Evolutionary conservation across 2,113 vertebrate species (phyloP).

Genomic region (Eira barbara): DNA sequence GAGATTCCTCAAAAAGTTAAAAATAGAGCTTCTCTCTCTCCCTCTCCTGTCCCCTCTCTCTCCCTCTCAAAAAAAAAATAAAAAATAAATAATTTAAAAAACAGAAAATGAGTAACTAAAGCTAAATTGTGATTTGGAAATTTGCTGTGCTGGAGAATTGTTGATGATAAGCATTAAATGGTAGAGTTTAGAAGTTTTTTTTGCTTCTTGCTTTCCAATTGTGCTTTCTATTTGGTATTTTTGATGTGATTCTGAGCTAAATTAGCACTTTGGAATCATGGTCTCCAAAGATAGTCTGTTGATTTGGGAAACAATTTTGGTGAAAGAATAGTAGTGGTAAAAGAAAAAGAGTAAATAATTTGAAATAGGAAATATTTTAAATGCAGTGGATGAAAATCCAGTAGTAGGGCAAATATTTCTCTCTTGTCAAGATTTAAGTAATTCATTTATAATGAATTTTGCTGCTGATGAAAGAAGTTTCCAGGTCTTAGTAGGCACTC

Average conservation of each 20-base stretch:
- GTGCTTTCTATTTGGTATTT: constrained; percentile 6
- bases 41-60: neutral
- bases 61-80: neutral
- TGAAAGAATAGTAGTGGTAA: neutral
- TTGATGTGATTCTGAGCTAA: constrained; percentile 22
- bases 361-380: neutral
- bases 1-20: too few species aligned
- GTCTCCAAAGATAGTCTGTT: neutral
- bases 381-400: neutral
- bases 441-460: constrained; percentile 20
- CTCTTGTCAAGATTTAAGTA: neutral
- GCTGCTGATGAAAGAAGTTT: neutral
- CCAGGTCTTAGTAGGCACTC: neutral
- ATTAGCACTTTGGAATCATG: neutral
- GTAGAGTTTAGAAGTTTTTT: neutral
- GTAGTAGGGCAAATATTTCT: neutral
- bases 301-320: neutral
- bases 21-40: neutral
- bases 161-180: neutral
- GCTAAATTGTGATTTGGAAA: neutral
- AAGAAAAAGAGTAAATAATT: constrained; percentile 30
- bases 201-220: constrained; percentile 11
- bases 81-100: neutral
- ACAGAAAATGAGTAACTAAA: neutral
- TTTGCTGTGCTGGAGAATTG: neutral